phyloP scores from a whole-genome alignment of 2,113 vertebrate species.

The Mellivora capensis region DNA sequence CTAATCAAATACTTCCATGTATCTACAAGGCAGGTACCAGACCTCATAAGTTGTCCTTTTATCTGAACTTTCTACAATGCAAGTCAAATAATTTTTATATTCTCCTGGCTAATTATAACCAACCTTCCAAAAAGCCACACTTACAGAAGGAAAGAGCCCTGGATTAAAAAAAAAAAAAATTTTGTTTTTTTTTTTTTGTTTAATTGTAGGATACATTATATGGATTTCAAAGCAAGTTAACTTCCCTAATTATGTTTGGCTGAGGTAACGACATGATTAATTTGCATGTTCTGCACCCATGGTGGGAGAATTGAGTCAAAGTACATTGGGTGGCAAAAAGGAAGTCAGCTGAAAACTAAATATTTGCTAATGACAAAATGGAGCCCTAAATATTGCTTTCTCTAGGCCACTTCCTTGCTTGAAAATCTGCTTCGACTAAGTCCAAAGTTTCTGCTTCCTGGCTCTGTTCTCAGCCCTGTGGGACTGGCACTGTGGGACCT shows the following conservation, averaged over 20 bases:
- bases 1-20: slow-evolving; percentile 18
- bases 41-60: neutral
- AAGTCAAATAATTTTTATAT: neutral
- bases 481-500: neutral
- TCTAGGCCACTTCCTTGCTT: neutral
- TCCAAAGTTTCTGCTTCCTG: neutral
- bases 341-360: neutral
- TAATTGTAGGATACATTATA: neutral
- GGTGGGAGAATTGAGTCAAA: neutral
- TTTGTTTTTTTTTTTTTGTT: neutral
- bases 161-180: neutral
- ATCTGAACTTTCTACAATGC: neutral
- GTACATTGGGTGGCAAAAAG: neutral
- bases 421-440: neutral
- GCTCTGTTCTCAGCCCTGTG: neutral
- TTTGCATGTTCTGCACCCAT: neutral
- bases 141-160: neutral
- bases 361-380: neutral
- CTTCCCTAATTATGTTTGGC: neutral
- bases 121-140: neutral
- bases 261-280: neutral
- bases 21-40: neutral
- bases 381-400: neutral
- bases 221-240: neutral
- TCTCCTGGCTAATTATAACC: neutral